Percentiles rank a stretch among this genome's conserved stretches.
Conservation (phyloP, 2,113 vertebrate genomes). For the Crotalus viridis region DNA sequence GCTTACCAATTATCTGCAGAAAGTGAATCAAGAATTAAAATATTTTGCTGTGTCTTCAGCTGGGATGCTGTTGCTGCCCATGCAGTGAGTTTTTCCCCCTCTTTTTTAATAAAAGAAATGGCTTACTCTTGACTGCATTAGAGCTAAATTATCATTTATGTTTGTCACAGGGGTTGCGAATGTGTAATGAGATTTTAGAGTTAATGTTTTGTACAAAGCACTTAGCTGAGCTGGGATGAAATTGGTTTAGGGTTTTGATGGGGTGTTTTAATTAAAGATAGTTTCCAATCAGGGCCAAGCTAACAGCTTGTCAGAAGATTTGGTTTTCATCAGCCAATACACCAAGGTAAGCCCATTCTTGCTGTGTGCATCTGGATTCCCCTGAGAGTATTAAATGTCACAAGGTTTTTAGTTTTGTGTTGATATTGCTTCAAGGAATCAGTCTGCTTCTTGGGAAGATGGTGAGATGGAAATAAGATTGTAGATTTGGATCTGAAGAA, state of each 20-base stretch:
- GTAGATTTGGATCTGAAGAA: background rate
- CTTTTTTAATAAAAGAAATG: conserved; percentile 40
- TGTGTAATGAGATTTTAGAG: conserved; percentile 74
- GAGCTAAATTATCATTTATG: conserved; percentile 69
- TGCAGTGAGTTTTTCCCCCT: conserved; percentile 32
- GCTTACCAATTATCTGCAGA: conserved; percentile 45
- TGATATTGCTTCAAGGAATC: background rate
- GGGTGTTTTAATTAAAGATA: conserved; percentile 76
- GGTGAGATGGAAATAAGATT: background rate
- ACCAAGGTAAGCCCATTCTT: conserved; percentile 40
- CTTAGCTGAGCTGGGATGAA: conserved; percentile 64
- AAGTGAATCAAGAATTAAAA: conserved; percentile 51
- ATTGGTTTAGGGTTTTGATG: conserved; percentile 70
- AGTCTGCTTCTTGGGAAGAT: fast-evolving
- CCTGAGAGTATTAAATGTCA: conserved; percentile 42
- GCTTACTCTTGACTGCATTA: conserved; percentile 60
- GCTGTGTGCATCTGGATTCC: conserved; percentile 48
- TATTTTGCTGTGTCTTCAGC: conserved; percentile 18
- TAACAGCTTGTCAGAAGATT: conserved; percentile 59
- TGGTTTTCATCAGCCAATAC: conserved; percentile 46
- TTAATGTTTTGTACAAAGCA: conserved; percentile 75
- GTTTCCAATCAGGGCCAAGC: conserved; percentile 68
- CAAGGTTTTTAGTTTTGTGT: conserved; percentile 2
- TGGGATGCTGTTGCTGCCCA: conserved; percentile 19
- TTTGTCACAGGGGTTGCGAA: conserved; percentile 68